Percentiles rank a stretch among this genome's conserved stretches.
Conservation (phyloP, 2,113 vertebrate genomes). For the Falco punctatus region DNA sequence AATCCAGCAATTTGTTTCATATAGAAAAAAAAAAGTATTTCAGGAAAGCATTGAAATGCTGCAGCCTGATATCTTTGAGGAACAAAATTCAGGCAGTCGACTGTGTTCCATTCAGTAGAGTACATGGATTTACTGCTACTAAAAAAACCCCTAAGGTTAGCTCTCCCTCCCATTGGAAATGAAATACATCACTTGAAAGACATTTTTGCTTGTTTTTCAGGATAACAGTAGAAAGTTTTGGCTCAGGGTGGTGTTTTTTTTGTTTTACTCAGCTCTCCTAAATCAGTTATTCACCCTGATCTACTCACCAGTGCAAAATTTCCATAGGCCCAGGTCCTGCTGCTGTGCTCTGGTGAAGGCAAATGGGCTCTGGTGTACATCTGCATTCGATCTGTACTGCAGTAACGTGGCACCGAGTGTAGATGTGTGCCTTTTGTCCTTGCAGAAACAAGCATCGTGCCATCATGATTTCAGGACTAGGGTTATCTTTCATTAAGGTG, state of each 20-base stretch:
- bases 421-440: neutral
- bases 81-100: neutral
- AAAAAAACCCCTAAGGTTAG: accelerated
- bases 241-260: neutral
- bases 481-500: neutral
- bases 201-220: neutral
- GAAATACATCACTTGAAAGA: neutral
- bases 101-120: neutral
- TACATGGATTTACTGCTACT: neutral
- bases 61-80: neutral
- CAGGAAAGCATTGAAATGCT: neutral
- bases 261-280: neutral
- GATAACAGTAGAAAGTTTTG: neutral
- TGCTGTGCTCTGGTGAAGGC: neutral
- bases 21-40: neutral
- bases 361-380: neutral
- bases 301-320: neutral
- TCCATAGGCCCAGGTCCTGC: neutral
- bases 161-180: neutral
- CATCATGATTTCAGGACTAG: neutral
- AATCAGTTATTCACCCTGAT: neutral
- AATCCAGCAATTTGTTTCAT: neutral
- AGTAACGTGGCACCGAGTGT: accelerated
- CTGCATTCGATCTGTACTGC: neutral
- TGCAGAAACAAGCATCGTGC: neutral